Conservation (phyloP, 2,113 vertebrate species). For the Progne subis region DNA sequence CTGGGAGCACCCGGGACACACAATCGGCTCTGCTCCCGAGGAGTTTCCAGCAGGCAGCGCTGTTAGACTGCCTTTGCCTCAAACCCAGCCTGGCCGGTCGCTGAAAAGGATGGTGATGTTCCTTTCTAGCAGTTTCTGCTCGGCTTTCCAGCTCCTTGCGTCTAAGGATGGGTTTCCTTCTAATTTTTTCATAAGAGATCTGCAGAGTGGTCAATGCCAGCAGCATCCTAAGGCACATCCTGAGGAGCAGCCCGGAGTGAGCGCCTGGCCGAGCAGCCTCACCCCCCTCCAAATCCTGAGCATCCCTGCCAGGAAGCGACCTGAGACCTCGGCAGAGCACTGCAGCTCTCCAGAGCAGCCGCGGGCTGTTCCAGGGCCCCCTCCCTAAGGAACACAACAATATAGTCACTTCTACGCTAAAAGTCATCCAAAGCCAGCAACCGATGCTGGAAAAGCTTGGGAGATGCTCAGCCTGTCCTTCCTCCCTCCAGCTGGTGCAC, state of each 20-base stretch:
- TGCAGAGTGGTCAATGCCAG: fast-evolving
- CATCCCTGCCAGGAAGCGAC: fast-evolving
- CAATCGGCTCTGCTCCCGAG: fast-evolving
- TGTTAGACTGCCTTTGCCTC: not conserved
- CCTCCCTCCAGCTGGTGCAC: not conserved
- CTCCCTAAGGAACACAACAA: not conserved
- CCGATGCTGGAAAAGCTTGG: not conserved
- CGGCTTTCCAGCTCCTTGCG: not conserved
- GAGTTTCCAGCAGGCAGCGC: constrained; percentile 27
- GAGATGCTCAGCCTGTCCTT: not conserved
- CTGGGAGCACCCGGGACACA: fast-evolving
- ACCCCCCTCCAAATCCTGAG: not conserved
- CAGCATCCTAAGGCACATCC: fast-evolving
- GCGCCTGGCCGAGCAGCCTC: not conserved
- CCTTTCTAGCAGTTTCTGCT: not conserved
- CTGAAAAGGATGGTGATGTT: fast-evolving
- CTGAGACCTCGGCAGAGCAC: not conserved
- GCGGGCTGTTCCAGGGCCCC: not conserved
- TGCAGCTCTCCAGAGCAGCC: not conserved
- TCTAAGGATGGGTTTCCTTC: not conserved
- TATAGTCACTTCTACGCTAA: fast-evolving
- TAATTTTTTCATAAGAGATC: fast-evolving
- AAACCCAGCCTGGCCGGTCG: fast-evolving
- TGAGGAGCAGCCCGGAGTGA: not conserved
- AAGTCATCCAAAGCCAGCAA: not conserved